phyloP scores from a whole-genome alignment of 2,888 invertebrate genomes.

The Folsomia candida region DNA sequence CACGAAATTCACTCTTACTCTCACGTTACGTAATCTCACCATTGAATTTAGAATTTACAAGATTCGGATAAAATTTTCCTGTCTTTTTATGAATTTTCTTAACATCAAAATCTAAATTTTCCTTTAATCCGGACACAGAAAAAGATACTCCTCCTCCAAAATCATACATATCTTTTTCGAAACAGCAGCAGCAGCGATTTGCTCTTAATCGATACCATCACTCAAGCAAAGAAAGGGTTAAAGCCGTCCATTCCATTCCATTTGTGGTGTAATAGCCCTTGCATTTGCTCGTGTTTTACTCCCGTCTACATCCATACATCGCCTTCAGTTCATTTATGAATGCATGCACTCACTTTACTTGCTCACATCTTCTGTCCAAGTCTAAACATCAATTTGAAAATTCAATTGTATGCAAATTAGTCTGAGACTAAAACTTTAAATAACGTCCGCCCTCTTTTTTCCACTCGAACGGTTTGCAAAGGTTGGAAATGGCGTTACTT shows the following conservation, averaged over 20 bases:
- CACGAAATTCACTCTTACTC: no score
- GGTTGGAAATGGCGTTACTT: no score
- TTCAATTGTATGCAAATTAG: slow-evolving; percentile 15
- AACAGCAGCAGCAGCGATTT: not conserved
- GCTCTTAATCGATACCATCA: not conserved
- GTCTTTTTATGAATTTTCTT: no score
- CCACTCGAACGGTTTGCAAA: not conserved
- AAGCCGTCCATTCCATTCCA: not conserved
- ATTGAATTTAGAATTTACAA: no score
- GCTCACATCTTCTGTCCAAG: not conserved
- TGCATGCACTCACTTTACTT: no score
- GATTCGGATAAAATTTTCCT: no score
- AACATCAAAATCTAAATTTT: no score
- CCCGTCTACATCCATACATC: no score
- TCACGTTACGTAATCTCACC: no score
- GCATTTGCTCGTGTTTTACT: not conserved
- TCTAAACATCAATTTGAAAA: not conserved
- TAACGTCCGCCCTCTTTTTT: slow-evolving; percentile 10
- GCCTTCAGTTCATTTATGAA: no score
- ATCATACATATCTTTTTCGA: not conserved
- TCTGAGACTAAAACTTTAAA: slow-evolving; percentile 7
- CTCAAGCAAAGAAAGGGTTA: no score
- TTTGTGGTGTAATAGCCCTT: not conserved
- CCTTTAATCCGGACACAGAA: not conserved
- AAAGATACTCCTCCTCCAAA: not conserved